Evolutionary conservation across 2,888 invertebrate species (phyloP), one percentile per base, ranked within the genome.

Genomic region (Zaprionus bogoriensis): DNA sequence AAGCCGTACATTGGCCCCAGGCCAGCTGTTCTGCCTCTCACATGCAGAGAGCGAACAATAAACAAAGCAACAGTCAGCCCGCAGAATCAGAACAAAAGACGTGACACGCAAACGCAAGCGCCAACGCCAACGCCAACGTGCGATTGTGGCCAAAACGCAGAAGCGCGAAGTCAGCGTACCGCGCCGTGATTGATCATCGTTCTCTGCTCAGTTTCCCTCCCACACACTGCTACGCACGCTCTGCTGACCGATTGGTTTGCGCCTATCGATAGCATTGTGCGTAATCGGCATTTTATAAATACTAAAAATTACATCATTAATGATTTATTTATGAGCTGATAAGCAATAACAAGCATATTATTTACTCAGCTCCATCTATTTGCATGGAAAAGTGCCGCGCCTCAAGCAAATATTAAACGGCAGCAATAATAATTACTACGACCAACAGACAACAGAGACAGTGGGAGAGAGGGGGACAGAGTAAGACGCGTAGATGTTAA

Each of bases 1-100:
- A 52, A 17, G 12, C 45, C 63, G 77, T 67, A 58, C 75, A 59
- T 67, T 75, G 74, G 69, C 75, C 69, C 48, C 64, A 46, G 22
- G 53, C 46, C 62, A 74, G 52, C 61, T 45, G 52, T 42, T 30
- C 27, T 23, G 48, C 28, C 45, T 28, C 30, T 22, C 28, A 27
- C 36, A 54, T 47, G 42, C 38, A 52, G 45, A n/a, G n/a, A n/a
- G n/a, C n/a, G n/a, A 50, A 76, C 61, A 70, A 62, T 54, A 67
- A 74, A 74, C 77, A 77, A 70, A 74, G 70, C 74, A 41, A 20
- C 50, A 25, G 41, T 25, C 14, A 45, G n/a, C 19, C 57, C 25
- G 42, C 41, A 52, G 50, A 52, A 50, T 7, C 30, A 39, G 47
- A 71, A 68, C 57, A 60, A 70, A 60, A 70, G 65, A 55, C 46